Evolutionary conservation across 92 coral and sea anemone genomes (phyloP).

Genomic region (Epizoanthus illoricatus): DNA sequence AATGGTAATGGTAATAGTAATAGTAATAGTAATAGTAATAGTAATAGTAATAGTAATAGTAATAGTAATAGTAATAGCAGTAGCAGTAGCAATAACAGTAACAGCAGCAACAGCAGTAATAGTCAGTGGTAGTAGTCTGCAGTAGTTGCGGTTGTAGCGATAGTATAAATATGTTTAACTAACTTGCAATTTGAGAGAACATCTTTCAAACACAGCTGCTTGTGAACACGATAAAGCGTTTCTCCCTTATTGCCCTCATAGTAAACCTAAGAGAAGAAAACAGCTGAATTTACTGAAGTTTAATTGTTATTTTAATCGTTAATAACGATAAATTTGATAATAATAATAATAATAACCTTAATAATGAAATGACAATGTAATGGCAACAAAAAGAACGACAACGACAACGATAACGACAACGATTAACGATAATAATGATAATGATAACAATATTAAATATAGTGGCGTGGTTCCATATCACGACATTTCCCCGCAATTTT

Average conservation of each 20-base stretch:
- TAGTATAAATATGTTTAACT: slow-evolving; percentile 18
- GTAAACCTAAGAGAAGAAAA: slow-evolving; percentile 56
- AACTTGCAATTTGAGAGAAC: slow-evolving; percentile 74
- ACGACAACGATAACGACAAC: no score
- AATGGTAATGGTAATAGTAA: not conserved
- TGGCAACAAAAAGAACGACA: no score
- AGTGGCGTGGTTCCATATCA: no score
- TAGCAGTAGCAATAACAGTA: no score
- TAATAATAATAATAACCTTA: no score
- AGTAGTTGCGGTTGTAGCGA: not conserved
- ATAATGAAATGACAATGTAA: no score
- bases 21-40: not conserved
- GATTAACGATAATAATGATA: no score
- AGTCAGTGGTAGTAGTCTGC: not conserved
- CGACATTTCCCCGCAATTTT: no score
- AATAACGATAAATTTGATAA: not conserved
- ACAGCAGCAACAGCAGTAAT: not conserved
- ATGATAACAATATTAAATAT: no score
- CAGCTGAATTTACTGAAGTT: not conserved
- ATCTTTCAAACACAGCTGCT: slow-evolving; percentile 52
- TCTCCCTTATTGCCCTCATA: slow-evolving; percentile 68
- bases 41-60: no score
- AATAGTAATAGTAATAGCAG: no score
- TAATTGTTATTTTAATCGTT: no score
- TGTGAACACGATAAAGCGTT: slow-evolving; percentile 60